Evolutionary conservation across 2,113 vertebrate species (phyloP).

Genomic region (Coreoperca whiteheadi): DNA sequence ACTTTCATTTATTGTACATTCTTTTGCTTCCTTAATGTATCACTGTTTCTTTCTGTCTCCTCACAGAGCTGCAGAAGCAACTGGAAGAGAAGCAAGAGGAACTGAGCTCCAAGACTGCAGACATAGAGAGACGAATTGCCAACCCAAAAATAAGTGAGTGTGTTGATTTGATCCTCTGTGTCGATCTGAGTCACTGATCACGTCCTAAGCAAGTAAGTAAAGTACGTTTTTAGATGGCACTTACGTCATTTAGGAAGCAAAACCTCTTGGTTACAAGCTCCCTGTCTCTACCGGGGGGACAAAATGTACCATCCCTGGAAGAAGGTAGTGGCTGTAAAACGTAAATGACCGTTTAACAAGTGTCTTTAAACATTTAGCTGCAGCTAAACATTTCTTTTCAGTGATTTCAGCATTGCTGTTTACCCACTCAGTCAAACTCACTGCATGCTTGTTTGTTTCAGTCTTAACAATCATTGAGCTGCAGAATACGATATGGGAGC

Average conservation of each 20-base stretch:
- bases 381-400: too few species aligned
- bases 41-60: not conserved
- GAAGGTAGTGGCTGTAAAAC: too few species aligned
- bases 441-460: constrained; percentile 37
- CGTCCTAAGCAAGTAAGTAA: not conserved
- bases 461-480: constrained; percentile 52
- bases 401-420: not conserved
- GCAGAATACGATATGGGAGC: constrained; percentile 28
- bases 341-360: too few species aligned
- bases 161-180: not conserved
- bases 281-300: too few species aligned
- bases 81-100: constrained; percentile 46
- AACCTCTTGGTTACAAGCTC: too few species aligned
- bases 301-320: too few species aligned
- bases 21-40: not conserved
- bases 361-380: too few species aligned
- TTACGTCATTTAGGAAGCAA: too few species aligned
- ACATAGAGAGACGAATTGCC: constrained; percentile 12
- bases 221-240: too few species aligned
- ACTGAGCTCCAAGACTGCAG: constrained; percentile 27
- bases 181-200: too few species aligned
- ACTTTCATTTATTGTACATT: too few species aligned
- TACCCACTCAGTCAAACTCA: not conserved
- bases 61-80: constrained; percentile 42
- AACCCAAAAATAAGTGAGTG: constrained; percentile 36